Percentiles rank a stretch among this genome's conserved stretches.
Evolutionary conservation across 1,140 invertebrate genomes (phyloP).

Genomic region (Scaptomyza montana): DNA sequence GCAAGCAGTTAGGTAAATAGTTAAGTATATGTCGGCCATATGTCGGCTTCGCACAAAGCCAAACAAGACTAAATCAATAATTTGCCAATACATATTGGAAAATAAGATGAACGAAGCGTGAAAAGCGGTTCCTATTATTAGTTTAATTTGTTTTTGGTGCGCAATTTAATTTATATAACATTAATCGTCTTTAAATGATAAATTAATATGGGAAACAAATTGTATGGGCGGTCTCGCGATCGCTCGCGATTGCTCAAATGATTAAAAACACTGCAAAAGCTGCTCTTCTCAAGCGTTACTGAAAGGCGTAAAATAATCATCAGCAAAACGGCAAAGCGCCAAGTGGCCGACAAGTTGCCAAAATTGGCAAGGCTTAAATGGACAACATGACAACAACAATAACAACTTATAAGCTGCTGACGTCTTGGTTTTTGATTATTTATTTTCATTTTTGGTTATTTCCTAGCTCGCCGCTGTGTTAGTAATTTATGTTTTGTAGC

Average conservation of each 20-base stretch:
- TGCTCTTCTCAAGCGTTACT: constrained; percentile 47
- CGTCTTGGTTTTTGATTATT: constrained; percentile 26
- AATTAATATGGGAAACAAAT: constrained; percentile 81
- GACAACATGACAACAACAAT: constrained; percentile 56
- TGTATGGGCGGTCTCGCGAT: constrained; percentile 65
- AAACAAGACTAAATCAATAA: constrained; percentile 68
- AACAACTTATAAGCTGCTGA: constrained; percentile 27
- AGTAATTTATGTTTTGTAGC: constrained; percentile 41
- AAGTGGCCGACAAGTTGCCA: constrained; percentile 79
- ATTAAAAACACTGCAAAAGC: neutral
- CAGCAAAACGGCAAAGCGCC: constrained; percentile 42
- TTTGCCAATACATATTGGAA: constrained; percentile 39
- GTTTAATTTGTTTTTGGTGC: constrained; percentile 79
- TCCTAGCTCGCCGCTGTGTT: constrained; percentile 67
- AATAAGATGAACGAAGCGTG: constrained; percentile 57
- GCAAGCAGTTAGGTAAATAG: constrained; percentile 20
- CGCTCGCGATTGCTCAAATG: constrained; percentile 15
- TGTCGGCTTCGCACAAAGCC: constrained; percentile 50
- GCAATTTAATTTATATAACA: constrained; percentile 82
- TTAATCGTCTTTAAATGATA: constrained; percentile 82
- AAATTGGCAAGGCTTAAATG: constrained; percentile 80
- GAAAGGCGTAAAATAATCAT: constrained; percentile 55
- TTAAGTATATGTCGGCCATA: constrained; percentile 15
- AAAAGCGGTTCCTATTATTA: constrained; percentile 82
- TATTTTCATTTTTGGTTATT: constrained; percentile 51